Base-by-base conservation (phyloP, 2,113 vertebrate species). In the Pelobates fuscus region DNA sequence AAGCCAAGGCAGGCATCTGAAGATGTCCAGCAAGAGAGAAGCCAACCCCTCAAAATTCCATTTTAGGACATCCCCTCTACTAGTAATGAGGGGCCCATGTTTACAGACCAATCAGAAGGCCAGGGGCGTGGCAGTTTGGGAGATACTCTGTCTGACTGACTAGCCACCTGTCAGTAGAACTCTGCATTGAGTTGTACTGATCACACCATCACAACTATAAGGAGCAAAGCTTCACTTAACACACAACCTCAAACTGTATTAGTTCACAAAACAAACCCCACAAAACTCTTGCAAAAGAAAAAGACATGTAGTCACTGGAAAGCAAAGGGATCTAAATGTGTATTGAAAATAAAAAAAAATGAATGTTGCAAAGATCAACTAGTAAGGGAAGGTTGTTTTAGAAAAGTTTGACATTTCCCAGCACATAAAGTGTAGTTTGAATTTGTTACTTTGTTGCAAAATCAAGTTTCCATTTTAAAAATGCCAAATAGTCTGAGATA, bases 231-330 rank as follows among this genome's bases (percentile, higher is more conserved):
- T 59, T 30, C 25, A 32, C 37, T 81, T 58, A 29, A 0, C 41
- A 17, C 11, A 15, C 69, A 60, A 71, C 37, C 44, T 21, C 52
- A 66, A 23, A 60, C 32, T 25, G 29, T 37, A 37, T 54, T 44
- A 41, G 17, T 60, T 44, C 24, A 66, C 59, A 37, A 20, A 54
- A 67, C 21, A 25, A 65, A 49, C 44, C 54, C 57, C 12, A 29
- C 52, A 59, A 26, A 23, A 49, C 10, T 37, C 10, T 37, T 37
- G 32, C 32, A 37, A 10, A 73, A 79, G 74, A 57, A 64, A 81
- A 77, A 82, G 30, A 75, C 60, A 77, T 71, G 57, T 66, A 84
- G 84, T 81, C 70, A 78, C 77, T 83, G 83, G 83, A 87, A 82
- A 64, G 26, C 2, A 81, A 77, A 63, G 68, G 54, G 54, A 44